These are phyloP conservation scores for Dexiosoma caninum DNA, from an alignment of 2,888 invertebrate genomes.

Conservation along the genomic window DNA sequence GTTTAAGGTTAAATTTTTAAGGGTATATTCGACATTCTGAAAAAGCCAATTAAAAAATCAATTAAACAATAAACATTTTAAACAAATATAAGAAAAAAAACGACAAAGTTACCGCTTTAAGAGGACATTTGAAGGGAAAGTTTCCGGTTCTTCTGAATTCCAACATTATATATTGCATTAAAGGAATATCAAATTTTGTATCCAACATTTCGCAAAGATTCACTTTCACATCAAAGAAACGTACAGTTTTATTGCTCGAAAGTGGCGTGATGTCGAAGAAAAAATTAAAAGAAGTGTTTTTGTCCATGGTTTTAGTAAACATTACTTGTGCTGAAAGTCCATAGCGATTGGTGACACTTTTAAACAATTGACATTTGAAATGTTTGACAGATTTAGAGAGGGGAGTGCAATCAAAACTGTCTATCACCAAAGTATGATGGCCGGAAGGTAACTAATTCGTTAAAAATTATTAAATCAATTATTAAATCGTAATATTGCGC, in stretches of 20 bases:
- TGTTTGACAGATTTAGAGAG: not conserved
- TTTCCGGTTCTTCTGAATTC: too few relatives aligned
- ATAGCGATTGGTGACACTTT: not conserved
- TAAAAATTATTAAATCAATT: not conserved
- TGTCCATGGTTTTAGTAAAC: not conserved
- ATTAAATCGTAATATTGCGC: too few relatives aligned
- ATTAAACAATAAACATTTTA: too few relatives aligned
- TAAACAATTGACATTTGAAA: not conserved
- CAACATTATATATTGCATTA: not conserved
- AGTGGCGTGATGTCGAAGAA: not conserved
- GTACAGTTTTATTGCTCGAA: not conserved
- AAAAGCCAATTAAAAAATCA: not conserved
- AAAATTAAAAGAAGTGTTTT: not conserved
- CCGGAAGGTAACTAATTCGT: not conserved
- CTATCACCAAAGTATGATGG: not conserved
- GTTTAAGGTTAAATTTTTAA: not conserved
- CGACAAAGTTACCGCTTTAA: slow-evolving; percentile 6
- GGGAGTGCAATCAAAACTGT: not conserved
- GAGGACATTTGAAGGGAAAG: not conserved
- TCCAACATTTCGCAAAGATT: not conserved
- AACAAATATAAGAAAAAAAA: not conserved
- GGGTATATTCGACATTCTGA: not conserved
- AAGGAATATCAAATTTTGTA: not conserved
- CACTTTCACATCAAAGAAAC: not conserved
- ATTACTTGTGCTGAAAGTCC: not conserved